phyloP scores from a whole-genome alignment of 1,140 invertebrate genomes.

The Diorhabda elongata region DNA sequence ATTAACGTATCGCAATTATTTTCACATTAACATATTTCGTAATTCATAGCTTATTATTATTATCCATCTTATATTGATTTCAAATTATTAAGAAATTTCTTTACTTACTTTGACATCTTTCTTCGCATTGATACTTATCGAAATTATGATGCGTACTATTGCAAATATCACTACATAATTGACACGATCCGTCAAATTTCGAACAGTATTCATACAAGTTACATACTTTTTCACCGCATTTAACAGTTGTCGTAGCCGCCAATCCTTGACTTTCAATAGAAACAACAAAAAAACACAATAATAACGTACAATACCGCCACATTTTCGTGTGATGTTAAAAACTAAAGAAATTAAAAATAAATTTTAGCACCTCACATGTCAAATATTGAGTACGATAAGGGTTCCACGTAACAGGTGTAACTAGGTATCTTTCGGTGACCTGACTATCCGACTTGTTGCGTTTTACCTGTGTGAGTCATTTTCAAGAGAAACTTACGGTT shows the following conservation, averaged over 20 bases:
- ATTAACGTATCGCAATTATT: no score
- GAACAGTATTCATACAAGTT: constrained; percentile 33
- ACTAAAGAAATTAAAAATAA: constrained; percentile 21
- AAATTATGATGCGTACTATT: constrained; percentile 31
- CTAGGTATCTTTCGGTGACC: constrained; percentile 19
- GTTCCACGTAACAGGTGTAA: constrained; percentile 32
- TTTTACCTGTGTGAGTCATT: constrained; percentile 39
- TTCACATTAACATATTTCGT: no score
- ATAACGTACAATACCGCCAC: constrained; percentile 17
- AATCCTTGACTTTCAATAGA: constrained; percentile 17
- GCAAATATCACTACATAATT: constrained; percentile 32
- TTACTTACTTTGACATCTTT: constrained; percentile 37
- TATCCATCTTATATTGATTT: no score
- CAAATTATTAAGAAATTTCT: not conserved
- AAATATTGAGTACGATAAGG: not conserved
- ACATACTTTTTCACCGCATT: constrained; percentile 36
- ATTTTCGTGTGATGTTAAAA: constrained; percentile 23
- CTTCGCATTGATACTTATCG: constrained; percentile 28
- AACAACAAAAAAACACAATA: constrained; percentile 18
- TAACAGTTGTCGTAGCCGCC: constrained; percentile 21
- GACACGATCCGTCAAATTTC: constrained; percentile 27
- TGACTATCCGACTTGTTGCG: constrained; percentile 25
- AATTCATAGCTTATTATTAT: no score
- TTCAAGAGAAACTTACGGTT: constrained; percentile 1
- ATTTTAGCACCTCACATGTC: constrained; percentile 18